These are phyloP conservation scores for Penaeus vannamei DNA, from an alignment of 1,140 invertebrate species.

Conservation along the genomic window DNA sequence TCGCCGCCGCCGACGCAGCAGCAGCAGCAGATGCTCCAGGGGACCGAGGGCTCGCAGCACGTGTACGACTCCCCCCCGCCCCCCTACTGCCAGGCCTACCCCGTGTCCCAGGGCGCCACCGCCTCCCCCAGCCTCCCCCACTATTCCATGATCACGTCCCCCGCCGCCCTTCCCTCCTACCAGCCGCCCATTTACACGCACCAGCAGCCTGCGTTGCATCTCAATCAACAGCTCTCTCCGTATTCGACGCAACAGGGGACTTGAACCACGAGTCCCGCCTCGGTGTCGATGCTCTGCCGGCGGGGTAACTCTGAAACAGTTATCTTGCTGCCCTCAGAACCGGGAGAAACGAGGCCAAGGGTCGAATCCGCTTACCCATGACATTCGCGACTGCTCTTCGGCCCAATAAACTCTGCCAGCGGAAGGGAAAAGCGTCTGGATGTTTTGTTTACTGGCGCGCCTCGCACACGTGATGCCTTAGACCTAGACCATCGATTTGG, in stretches of 20 bases:
- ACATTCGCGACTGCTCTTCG: no score
- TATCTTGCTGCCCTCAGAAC: neutral
- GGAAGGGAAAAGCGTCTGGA: neutral
- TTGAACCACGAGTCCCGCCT: neutral
- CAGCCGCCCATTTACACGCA: neutral
- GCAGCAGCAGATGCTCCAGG: conserved; percentile 7
- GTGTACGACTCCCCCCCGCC: conserved; percentile 26
- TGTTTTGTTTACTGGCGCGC: no score
- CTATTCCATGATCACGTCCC: conserved; percentile 32
- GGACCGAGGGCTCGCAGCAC: neutral
- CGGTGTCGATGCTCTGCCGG: neutral
- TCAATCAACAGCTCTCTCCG: neutral
- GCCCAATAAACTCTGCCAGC: neutral
- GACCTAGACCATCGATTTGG: no score
- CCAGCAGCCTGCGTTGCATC: neutral
- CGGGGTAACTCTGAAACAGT: conserved; percentile 45
- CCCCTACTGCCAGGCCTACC: conserved; percentile 26
- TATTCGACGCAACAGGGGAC: conserved; percentile 52
- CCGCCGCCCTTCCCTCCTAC: conserved; percentile 12
- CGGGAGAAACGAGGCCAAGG: neutral
- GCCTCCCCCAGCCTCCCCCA: neutral
- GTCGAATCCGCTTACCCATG: neutral
- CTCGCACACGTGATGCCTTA: no score
- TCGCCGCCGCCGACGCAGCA: neutral
- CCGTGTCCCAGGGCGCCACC: neutral